Evolutionary conservation across 2,888 invertebrate genomes (phyloP).

Genomic region (Aphidoletes aphidimyza): DNA sequence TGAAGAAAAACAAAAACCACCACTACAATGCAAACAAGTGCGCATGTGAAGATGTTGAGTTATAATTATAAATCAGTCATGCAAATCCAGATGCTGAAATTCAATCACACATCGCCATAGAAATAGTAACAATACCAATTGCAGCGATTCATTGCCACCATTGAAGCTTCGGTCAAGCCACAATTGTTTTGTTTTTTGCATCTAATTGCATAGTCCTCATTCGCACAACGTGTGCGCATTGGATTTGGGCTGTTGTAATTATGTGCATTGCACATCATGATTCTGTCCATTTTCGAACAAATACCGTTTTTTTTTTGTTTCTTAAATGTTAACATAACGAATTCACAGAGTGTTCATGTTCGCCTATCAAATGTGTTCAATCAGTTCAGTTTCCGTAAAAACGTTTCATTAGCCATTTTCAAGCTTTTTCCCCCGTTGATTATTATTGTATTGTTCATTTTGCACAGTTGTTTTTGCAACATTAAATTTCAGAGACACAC

Average conservation of each 20-base stretch:
- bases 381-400: too few species aligned
- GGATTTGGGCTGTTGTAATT: neutral
- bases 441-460: too few species aligned
- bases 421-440: too few species aligned
- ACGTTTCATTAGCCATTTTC: too few species aligned
- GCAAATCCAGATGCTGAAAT: constrained; percentile 41
- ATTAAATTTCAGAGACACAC: neutral
- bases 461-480: neutral
- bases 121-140: neutral
- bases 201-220: neutral
- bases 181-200: constrained; percentile 8
- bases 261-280: neutral
- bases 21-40: neutral
- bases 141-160: neutral
- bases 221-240: neutral
- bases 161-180: constrained; percentile 5
- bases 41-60: neutral
- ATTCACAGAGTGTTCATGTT: neutral
- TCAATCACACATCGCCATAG: neutral
- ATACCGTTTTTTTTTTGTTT: neutral
- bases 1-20: neutral
- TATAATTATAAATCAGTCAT: constrained; percentile 33
- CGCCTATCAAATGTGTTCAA: too few species aligned
- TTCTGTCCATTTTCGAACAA: neutral
- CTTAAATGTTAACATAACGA: neutral